These are phyloP conservation scores for Ochotona princeps DNA, from an alignment of 2,113 vertebrate genomes.

Conservation along the genomic window DNA sequence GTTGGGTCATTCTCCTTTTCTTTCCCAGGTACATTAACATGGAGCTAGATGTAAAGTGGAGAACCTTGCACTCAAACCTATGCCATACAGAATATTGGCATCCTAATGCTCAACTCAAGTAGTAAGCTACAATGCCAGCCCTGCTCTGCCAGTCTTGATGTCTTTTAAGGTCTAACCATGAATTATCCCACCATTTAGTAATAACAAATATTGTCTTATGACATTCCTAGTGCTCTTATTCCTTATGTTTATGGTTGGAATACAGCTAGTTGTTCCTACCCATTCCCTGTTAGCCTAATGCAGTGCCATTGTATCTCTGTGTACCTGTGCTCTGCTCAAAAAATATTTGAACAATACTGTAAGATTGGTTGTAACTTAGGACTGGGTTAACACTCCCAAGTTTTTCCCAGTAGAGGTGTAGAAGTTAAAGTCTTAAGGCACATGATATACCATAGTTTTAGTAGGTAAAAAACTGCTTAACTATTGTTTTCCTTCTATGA, in stretches of 20 bases:
- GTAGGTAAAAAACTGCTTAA: background rate
- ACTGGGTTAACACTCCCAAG: background rate
- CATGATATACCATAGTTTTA: background rate
- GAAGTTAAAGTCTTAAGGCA: background rate
- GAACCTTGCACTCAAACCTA: background rate
- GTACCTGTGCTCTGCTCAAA: background rate
- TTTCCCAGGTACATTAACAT: too few species aligned
- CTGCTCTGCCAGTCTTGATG: background rate
- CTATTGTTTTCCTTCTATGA: background rate
- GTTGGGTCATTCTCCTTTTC: too few species aligned
- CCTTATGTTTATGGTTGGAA: background rate
- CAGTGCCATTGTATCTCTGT: background rate
- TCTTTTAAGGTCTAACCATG: conserved; percentile 5
- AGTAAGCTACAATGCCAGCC: too few species aligned
- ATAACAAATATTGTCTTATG: background rate
- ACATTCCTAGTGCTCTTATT: conserved; percentile 15
- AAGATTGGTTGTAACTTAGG: conserved; percentile 20
- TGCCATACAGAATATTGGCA: background rate
- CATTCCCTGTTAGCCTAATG: background rate
- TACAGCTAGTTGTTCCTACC: background rate
- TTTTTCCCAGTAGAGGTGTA: background rate
- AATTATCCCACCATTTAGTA: background rate
- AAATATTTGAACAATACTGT: conserved; percentile 52
- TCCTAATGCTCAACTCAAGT: too few species aligned
- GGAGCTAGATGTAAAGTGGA: too few species aligned